Percentiles rank a stretch among this genome's conserved stretches.
These are phyloP conservation scores for Agrotis puta DNA, from an alignment of 2,888 invertebrate species.

Conservation along the genomic window DNA sequence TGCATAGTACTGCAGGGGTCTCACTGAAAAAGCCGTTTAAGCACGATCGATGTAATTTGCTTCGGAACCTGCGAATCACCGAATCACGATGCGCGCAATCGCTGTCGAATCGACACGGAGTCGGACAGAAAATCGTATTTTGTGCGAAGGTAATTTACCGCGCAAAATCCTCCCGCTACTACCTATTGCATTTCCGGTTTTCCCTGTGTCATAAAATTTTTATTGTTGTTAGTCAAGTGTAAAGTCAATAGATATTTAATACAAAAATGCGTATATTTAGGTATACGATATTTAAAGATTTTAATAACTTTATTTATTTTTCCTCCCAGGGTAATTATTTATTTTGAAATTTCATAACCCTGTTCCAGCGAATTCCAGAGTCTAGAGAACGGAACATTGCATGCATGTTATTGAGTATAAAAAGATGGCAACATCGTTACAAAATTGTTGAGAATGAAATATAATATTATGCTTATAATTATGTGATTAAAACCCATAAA, in stretches of 20 bases:
- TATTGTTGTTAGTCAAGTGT: background rate
- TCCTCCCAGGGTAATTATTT: too few species aligned
- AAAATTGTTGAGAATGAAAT: background rate
- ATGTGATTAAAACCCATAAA: too few species aligned
- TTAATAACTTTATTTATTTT: background rate
- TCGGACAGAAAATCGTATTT: conserved; percentile 59
- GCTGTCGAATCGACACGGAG: conserved; percentile 60
- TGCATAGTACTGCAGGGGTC: conserved; percentile 44
- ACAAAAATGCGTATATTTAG: background rate
- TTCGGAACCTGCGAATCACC: conserved; percentile 52
- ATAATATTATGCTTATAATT: too few species aligned
- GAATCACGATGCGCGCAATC: conserved; percentile 70
- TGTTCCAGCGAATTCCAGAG: background rate
- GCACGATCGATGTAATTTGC: conserved; percentile 67
- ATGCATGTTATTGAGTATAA: background rate
- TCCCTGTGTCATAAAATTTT: background rate
- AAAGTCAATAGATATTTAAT: too few species aligned
- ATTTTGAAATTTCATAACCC: too few species aligned
- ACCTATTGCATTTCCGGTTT: conserved; percentile 44
- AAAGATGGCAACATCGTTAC: conserved; percentile 5
- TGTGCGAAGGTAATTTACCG: conserved; percentile 53
- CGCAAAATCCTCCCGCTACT: conserved; percentile 13
- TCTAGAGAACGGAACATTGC: background rate
- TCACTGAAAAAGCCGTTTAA: conserved; percentile 38
- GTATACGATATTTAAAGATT: too few species aligned